Percentiles rank a stretch among this genome's conserved stretches.
These are phyloP conservation scores for Monopterus albus DNA, from an alignment of 2,113 vertebrate genomes.

Conservation along the genomic window DNA sequence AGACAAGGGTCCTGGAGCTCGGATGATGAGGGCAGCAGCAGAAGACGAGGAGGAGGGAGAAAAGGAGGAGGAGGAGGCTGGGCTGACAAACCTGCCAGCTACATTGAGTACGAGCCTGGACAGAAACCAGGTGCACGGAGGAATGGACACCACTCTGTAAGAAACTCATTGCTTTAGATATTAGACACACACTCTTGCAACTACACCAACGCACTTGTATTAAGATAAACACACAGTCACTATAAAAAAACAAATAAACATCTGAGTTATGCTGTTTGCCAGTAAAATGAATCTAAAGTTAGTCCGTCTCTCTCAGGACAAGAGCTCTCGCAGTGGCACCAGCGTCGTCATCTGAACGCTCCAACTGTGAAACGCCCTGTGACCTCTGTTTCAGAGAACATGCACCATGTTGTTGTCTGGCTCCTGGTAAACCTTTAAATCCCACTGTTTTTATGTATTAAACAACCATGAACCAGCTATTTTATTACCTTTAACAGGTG, in stretches of 20 bases:
- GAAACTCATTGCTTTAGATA: conserved; percentile 63
- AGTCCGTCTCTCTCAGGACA: conserved; percentile 85
- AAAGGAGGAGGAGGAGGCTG: conserved; percentile 79
- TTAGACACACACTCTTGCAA: not conserved
- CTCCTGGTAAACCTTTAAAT: conserved; percentile 14
- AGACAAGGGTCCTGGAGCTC: conserved; percentile 88
- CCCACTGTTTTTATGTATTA: not conserved
- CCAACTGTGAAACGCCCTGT: conserved; percentile 46
- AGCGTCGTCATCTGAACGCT: conserved; percentile 88
- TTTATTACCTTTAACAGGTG: not conserved
- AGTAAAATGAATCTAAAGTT: conserved; percentile 62
- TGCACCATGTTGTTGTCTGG: conserved; percentile 25
- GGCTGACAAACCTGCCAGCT: conserved; percentile 90
- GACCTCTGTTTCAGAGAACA: conserved; percentile 48
- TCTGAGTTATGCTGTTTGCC: not conserved
- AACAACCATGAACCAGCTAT: not conserved
- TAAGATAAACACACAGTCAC: conserved; percentile 2
- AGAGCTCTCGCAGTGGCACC: conserved; percentile 88
- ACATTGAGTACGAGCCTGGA: conserved; percentile 83
- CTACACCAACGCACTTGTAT: conserved; percentile 3
- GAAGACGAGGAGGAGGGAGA: conserved; percentile 53
- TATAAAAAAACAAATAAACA: no score
- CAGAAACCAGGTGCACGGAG: conserved; percentile 73
- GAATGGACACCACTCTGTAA: conserved; percentile 76
- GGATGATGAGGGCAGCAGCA: conserved; percentile 82